A percentile compares a stretch with the other conserved stretches of the same genome.
phyloP scores from a whole-genome alignment of 2,113 vertebrate species.

The Parotia lawesii region DNA sequence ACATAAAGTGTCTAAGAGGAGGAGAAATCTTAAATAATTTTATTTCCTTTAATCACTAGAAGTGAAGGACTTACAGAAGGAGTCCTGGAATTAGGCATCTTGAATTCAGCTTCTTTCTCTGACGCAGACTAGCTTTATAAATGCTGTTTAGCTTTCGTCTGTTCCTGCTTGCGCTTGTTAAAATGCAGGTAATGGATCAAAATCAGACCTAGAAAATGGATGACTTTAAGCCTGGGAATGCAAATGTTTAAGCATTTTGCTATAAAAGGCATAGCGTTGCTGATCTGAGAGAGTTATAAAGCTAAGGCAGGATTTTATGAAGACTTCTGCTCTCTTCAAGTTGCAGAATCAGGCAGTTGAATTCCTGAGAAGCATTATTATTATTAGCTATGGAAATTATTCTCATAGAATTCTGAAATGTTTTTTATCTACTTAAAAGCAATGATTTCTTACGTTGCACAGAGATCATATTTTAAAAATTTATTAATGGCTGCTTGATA shows the following conservation, averaged over 20 bases:
- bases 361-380: background rate
- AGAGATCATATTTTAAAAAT: background rate
- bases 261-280: background rate
- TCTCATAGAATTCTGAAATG: background rate
- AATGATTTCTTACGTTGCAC: background rate
- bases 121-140: background rate
- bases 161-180: background rate
- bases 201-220: background rate
- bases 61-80: background rate
- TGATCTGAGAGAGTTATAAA: background rate
- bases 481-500: background rate
- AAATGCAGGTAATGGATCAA: background rate
- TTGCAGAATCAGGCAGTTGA: background rate
- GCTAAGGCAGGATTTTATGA: background rate
- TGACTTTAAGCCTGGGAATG: background rate
- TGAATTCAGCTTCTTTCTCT: background rate
- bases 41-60: background rate
- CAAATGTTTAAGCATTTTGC: background rate
- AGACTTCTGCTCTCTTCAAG: background rate
- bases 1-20: background rate
- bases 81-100: background rate
- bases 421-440: background rate
- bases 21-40: background rate
- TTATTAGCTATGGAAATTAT: background rate
- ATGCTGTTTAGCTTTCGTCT: background rate